Base-by-base conservation (phyloP, 64 coral and sea anemone genomes). In the Montipora capricornis region DNA sequence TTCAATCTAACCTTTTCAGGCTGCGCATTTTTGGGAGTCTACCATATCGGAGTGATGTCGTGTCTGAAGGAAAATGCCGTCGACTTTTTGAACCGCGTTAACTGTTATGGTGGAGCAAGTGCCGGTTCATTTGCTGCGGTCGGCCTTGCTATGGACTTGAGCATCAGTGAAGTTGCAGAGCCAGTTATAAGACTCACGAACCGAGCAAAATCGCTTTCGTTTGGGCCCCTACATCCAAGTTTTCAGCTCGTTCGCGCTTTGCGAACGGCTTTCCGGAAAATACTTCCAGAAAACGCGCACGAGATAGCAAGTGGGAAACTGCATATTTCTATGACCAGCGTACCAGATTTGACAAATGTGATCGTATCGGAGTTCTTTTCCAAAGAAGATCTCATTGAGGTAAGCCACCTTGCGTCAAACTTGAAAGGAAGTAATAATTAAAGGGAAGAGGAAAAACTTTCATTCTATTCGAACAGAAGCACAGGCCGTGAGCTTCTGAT, bases 11-110 rank as follows among this genome's bases (percentile, higher is more conserved):
- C 98, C 5, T 99, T 99, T 89, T 99, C 95, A 67, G 98, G 98
- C 9, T 99, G 98, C 89, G 98, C 95, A 90, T 99, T 99, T 92
- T 81, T 99, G 22, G 98, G 98, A 52, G 95, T 99, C 55, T 99
- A 99, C 55, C 98, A 99, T 81, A 87, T 99, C 37, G 98, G 98
- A 12, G 98, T 99, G 47, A 95, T 96, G 75, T 94, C 95, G 52
- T 94, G 95, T 69, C 78, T 99, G 59, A 96, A 96, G 75, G 95
- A 99, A 68, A 94, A 96, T 51, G 98, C 98, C 68, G 89, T 84
- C 6, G 73, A 84, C 3, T 92, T 99, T 94, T 92, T 99, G n/a
- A 83, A 92, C 17, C 87, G 90, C 20, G 89, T 99, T 20, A 92
- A 94, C 89, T 94, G 92, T 89, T 96, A 87, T 83, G 98, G 98